Base-by-base conservation (phyloP, 2,113 vertebrate genomes). In the Microcebus murinus region DNA sequence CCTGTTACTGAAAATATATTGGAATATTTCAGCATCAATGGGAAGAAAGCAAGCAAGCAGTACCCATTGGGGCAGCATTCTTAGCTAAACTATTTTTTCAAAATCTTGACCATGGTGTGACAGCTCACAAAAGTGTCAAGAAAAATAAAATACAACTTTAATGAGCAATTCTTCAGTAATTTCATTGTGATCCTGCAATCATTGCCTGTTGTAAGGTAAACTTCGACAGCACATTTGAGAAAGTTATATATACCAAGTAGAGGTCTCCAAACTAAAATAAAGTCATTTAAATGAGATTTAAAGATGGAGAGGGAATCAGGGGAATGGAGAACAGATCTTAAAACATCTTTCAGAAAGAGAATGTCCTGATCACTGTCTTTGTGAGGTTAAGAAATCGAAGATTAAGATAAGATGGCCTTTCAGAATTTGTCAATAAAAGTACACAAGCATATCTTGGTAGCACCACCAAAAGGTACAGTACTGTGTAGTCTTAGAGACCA, bases 1-100 rank as follows among this genome's bases (percentile, higher is more conserved):
- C 21, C 15, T 68, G 0, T 52, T 87, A 93, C 34, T 71, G 59
- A 74, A 76, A 88, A 67, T 31, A 4, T 17, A 12, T 77, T n/a
- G 18, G n/a, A 34, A 65, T 63, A 55, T 57, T 36, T 71, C 45
- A 73, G 55, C 2, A 86, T 12, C 55, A 67, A 34, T n/a, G 12
- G 8, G 7, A 85, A 29, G 36, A 31, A 77, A 34, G 12, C 8
- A 91, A 88, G 6, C 18, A 93, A 88, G 8, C 11, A 29, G 11
- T 1, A 45, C 5, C 6, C 15, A 5, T 4, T 25, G 4, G 2
- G 6, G 39, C 3, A 83, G 4, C 2, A n/a, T 27, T 27, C 23
- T 61, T 50, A 83, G 31, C 50, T 71, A 67, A 63, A 67, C 11
- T n/a, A 29, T 71, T 50, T 82, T 61, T 61, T 42, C 36, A 73